phyloP scores from a whole-genome alignment of 1,140 invertebrate species.

The Anadara kagoshimensis region DNA sequence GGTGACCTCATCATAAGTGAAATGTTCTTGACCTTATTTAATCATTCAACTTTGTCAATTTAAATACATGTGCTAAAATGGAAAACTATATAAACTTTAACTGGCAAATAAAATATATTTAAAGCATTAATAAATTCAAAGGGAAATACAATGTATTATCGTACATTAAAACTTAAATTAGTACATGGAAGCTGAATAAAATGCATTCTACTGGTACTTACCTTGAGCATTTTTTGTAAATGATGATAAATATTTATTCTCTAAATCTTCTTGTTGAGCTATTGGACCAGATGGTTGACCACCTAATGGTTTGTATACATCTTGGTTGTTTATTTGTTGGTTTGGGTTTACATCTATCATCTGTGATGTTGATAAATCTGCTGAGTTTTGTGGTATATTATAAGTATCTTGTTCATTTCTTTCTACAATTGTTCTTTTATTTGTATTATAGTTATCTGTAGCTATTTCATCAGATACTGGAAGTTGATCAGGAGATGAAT shows the following conservation, averaged over 20 bases:
- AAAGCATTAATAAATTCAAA: no score
- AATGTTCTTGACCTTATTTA: no score
- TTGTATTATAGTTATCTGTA: background rate
- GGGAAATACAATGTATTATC: no score
- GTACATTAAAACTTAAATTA: no score
- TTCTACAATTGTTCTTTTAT: slow-evolving; percentile 1
- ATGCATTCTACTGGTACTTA: background rate
- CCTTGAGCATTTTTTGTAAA: slow-evolving; percentile 33
- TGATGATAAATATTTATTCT: slow-evolving; percentile 14
- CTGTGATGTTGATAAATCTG: background rate
- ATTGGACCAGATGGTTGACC: slow-evolving; percentile 21
- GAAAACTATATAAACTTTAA: no score
- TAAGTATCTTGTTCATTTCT: slow-evolving; percentile 6
- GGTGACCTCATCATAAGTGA: no score
- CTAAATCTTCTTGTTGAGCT: slow-evolving; percentile 3
- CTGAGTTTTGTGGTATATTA: slow-evolving; percentile 7
- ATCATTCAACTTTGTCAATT: no score
- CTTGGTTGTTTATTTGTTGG: background rate
- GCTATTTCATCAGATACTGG: no score
- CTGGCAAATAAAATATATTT: no score
- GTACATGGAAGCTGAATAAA: no score
- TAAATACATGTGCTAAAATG: no score
- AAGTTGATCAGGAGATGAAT: background rate
- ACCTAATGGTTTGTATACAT: slow-evolving; percentile 13
- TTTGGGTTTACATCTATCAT: background rate